Percentiles rank a stretch among this genome's conserved stretches.
These are phyloP conservation scores for Daktulosphaira vitifoliae DNA, from an alignment of 1,140 invertebrate genomes.

Conservation along the genomic window DNA sequence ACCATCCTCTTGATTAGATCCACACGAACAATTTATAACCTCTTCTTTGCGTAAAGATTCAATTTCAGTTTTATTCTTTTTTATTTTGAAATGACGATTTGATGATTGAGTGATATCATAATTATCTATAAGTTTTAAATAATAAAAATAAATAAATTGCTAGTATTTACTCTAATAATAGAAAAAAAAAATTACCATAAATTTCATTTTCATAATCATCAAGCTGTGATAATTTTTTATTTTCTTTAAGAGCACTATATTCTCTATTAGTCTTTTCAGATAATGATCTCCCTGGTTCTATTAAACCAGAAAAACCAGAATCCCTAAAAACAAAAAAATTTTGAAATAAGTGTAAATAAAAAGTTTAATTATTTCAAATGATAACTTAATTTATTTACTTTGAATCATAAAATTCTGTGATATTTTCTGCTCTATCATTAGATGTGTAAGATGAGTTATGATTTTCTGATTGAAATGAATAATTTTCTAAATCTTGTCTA, in stretches of 20 bases:
- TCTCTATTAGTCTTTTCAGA: not conserved
- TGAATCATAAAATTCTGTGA: not conserved
- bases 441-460: not conserved
- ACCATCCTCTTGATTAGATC: constrained; percentile 76
- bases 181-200: not conserved
- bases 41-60: constrained; percentile 50
- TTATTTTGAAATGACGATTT: constrained; percentile 11
- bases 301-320: constrained; percentile 7
- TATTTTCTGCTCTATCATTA: constrained; percentile 1
- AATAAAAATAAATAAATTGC: not conserved
- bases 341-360: not conserved
- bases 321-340: constrained; percentile 6
- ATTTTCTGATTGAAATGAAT: constrained; percentile 3
- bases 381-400: constrained; percentile 3
- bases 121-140: constrained; percentile 4
- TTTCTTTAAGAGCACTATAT: not conserved
- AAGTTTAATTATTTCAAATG: too few species aligned
- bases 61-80: constrained; percentile 24
- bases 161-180: too few species aligned
- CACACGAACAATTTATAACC: constrained; percentile 80
- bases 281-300: not conserved
- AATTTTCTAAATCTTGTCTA: not conserved
- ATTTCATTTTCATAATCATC: constrained; percentile 20
- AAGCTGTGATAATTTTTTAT: not conserved
- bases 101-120: constrained; percentile 28